Base-by-base conservation (phyloP, 2,797 vertebrate species). In the Sebastes paucispinis region DNA sequence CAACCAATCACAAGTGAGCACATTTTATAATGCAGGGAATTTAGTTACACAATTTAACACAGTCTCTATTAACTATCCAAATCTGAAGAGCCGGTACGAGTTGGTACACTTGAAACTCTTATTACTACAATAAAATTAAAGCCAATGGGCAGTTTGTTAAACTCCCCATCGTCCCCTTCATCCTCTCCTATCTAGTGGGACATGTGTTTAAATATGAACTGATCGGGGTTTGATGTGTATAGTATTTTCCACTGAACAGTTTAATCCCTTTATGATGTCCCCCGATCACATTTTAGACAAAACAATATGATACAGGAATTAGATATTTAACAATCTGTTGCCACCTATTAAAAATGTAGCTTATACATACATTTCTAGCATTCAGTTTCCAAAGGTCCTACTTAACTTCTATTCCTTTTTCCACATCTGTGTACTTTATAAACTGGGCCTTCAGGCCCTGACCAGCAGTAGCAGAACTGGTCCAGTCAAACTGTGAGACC, bases 401-500 rank as follows among this genome's bases (percentile, higher is more conserved):
- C 64, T 79, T 69, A 16, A 6, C 25, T 69, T 65, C 6, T 18
- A 50, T 50, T 73, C 1, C 1, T 54, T 29, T 67, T 20, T 18
- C 9, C 8, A 20, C 60, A 12, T 58, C 43, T 81, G 31, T 73
- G 20, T 68, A 58, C 69, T 83, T 71, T 36, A 55, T 71, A 64
- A 75, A 75, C 34, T 82, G 68, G 70, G 79, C 80, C 75, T 54
- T 69, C 59, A 36, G 69, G 57, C 16, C 59, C 70, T 70, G 83
- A 62, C 36, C 57, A 60, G 39, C 32, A 58, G 75, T 75, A 68
- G 75, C 76, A 89, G 83, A 88, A 85, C 81, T 89, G 85, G 83
- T 74, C 79, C 82, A 89, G 59, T 84, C 79, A 80, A 82, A 89
- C 86, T 78, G 78, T 83, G 87, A 87, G 69, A 80, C 73, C 83